phyloP scores from a whole-genome alignment of 2,113 vertebrate genomes.

The Cacatua alba region DNA sequence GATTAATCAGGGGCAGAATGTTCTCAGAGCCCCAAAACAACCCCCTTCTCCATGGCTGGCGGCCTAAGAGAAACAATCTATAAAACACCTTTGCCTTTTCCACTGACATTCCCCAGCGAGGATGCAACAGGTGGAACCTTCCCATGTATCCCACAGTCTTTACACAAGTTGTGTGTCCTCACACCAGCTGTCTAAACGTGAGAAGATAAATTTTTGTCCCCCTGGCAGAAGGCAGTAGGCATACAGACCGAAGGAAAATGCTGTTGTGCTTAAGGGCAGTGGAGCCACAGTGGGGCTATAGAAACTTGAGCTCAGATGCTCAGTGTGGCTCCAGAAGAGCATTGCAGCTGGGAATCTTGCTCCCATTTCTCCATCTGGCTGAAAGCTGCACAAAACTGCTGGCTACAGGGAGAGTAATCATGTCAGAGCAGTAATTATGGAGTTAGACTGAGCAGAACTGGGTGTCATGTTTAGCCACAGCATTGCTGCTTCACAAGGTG shows the following conservation, averaged over 20 bases:
- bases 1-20: not conserved
- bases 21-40: not conserved
- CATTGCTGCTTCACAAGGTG: not conserved
- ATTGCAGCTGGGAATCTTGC: not conserved
- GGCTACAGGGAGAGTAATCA: not conserved
- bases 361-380: not conserved
- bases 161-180: not conserved
- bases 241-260: not conserved
- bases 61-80: not conserved
- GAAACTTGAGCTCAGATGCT: not conserved
- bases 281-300: rapidly evolving
- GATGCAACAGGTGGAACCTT: not conserved
- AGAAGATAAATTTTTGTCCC: not conserved
- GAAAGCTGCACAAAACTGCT: not conserved
- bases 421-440: not conserved
- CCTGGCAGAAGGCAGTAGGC: not conserved
- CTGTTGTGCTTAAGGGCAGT: not conserved
- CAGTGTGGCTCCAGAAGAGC: not conserved
- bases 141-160: not conserved
- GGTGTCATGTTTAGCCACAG: not conserved
- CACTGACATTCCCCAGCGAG: not conserved
- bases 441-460: not conserved
- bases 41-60: not conserved
- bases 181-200: not conserved
- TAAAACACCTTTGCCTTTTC: not conserved